Evolutionary conservation across 37 sponge, comb jelly and placozoan genomes (phyloP).

Genomic region (Agelas oroides): DNA sequence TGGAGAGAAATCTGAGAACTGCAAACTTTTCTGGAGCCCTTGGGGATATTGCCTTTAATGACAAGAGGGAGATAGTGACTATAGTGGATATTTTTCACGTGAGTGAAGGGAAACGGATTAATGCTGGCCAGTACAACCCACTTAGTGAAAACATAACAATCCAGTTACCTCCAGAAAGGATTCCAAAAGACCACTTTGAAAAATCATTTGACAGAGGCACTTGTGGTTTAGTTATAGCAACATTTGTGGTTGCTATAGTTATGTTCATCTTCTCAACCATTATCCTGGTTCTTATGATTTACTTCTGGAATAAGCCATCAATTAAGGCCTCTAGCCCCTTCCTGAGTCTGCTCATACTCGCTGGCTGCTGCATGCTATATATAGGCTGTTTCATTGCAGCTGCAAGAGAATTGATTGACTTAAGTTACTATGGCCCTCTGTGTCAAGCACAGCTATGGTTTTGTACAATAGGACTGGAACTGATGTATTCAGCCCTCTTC

Average conservation of each 20-base stretch:
- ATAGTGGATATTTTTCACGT: too few relatives aligned
- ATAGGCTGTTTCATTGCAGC: slow-evolving; percentile 5
- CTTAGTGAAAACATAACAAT: too few relatives aligned
- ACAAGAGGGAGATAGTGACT: background rate
- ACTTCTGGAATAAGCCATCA: slow-evolving; percentile 1
- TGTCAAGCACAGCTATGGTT: slow-evolving; percentile 29
- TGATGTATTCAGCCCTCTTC: slow-evolving; percentile 36
- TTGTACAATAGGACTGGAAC: slow-evolving; percentile 18
- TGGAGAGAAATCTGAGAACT: background rate
- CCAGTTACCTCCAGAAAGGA: too few relatives aligned
- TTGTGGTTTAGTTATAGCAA: background rate
- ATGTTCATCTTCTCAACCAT: background rate
- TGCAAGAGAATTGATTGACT: background rate
- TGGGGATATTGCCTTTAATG: slow-evolving; percentile 17
- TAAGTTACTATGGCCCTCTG: background rate
- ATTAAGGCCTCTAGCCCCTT: slow-evolving; percentile 53
- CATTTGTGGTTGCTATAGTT: background rate
- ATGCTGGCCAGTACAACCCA: too few relatives aligned
- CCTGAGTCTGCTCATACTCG: slow-evolving; percentile 40
- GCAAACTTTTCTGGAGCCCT: slow-evolving; percentile 15
- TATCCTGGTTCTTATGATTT: slow-evolving; percentile 9
- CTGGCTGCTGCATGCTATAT: slow-evolving; percentile 35
- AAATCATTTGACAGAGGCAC: too few relatives aligned
- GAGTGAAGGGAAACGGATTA: too few relatives aligned
- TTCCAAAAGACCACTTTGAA: too few relatives aligned